Base-by-base conservation (phyloP, 2,888 invertebrate species). In the Patella ulyssiponensis region DNA sequence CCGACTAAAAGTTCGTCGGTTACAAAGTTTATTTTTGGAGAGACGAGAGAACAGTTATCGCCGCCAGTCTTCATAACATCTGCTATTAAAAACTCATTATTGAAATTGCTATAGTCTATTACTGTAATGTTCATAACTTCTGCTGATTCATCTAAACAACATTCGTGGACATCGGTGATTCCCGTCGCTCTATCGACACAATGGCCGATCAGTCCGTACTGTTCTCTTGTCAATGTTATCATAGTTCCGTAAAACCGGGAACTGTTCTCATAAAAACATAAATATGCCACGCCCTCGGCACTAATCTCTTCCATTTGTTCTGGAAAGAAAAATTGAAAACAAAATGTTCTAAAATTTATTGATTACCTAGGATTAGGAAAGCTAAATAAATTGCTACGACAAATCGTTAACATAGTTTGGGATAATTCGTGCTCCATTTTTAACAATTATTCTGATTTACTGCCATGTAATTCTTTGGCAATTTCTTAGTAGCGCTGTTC, bases 41-140 rank as follows among this genome's bases (percentile, higher is more conserved):
- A 83, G 11, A 56, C 73, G n/a, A 85, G 64, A 15, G 81, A 77
- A 69, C 82, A 85, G 76, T 85, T 85, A 74, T 85, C 85, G 9
- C 83, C 83, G 14, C 82, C 84, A 23, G 81, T 75, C 52, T 80
- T 81, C 77, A 82, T 81, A 44, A 85, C 83, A 74, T 82, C 76
- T 44, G 73, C 58, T 14, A 84, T 69, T 44, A 78, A 15, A 33
- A 73, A 56, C 27, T 77, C 76, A 56, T 79, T 75, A 51, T 80
- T 78, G n/a, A 72, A 76, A 56, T 80, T 73, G 33, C 54, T 58
- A 23, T 77, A 72, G n/a, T 76, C 71, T 12, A 71, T 71, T n/a
- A 82, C 56, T n/a, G 54, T 78, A 33, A 82, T 52, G 44, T 76
- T 73, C 72, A 80, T 75, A 20, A 79, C 64, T 23, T 58, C 27